Percentiles rank a stretch among this genome's conserved stretches.
phyloP scores from a whole-genome alignment of 2,888 invertebrate genomes.

The Palloptera scutellata region DNA sequence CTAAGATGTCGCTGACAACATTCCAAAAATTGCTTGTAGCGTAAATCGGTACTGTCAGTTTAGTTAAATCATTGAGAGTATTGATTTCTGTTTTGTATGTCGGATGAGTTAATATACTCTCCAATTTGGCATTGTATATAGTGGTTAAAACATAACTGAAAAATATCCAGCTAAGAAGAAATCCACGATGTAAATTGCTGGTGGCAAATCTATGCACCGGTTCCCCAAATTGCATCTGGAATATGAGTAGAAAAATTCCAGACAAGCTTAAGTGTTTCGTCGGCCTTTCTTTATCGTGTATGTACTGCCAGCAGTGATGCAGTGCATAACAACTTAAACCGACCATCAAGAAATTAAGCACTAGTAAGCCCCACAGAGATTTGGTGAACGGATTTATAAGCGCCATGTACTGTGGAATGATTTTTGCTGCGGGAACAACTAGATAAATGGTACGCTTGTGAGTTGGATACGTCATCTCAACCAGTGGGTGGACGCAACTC shows the following conservation, averaged over 20 bases:
- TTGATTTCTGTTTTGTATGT: slow-evolving; percentile 53
- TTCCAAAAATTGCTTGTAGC: slow-evolving; percentile 40
- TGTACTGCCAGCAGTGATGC: slow-evolving; percentile 19
- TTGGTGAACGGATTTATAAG: slow-evolving; percentile 50
- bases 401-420: slow-evolving; percentile 52
- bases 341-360: slow-evolving; percentile 43
- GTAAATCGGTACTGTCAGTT: slow-evolving; percentile 45
- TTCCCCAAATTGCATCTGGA: slow-evolving; percentile 53
- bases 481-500: slow-evolving; percentile 39
- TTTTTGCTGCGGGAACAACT: slow-evolving; percentile 53
- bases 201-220: slow-evolving; percentile 47
- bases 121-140: slow-evolving; percentile 58
- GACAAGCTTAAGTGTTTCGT: slow-evolving; percentile 39
- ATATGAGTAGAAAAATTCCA: slow-evolving; percentile 49
- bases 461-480: slow-evolving; percentile 53
- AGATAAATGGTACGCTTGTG: slow-evolving; percentile 46
- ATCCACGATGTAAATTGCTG: slow-evolving; percentile 50
- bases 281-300: neutral
- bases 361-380: slow-evolving; percentile 48
- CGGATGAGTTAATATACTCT: slow-evolving; percentile 57
- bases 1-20: slow-evolving; percentile 38
- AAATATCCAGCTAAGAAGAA: slow-evolving; percentile 57
- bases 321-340: slow-evolving; percentile 35
- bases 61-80: slow-evolving; percentile 42
- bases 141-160: slow-evolving; percentile 56